phyloP scores from a whole-genome alignment of 1,140 invertebrate genomes.

The Drosophila obscura region DNA sequence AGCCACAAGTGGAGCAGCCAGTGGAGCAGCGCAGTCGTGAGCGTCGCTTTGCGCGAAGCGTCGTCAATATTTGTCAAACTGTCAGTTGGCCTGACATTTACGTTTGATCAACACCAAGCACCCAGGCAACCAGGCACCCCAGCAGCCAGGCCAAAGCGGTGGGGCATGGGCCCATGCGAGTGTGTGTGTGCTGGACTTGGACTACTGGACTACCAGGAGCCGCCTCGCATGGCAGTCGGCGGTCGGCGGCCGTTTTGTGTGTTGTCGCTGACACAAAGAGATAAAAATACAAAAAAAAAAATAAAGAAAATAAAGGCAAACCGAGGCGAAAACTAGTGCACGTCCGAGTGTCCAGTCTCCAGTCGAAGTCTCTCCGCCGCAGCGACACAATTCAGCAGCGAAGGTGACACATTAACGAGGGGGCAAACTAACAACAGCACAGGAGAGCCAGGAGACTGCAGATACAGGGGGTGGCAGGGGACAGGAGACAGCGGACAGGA shows the following conservation, averaged over 20 bases:
- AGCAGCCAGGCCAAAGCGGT: neutral
- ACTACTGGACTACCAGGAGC: constrained; percentile 59
- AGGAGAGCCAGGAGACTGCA: constrained; percentile 24
- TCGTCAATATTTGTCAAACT: constrained; percentile 82
- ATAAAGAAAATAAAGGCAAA: constrained; percentile 31
- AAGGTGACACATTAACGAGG: constrained; percentile 70
- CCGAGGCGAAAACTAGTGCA: constrained; percentile 67
- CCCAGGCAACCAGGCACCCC: constrained; percentile 4
- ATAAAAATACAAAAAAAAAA: constrained; percentile 54
- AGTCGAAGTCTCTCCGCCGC: constrained; percentile 17
- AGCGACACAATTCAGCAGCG: constrained; percentile 50
- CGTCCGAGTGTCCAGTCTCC: constrained; percentile 34
- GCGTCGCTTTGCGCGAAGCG: constrained; percentile 70
- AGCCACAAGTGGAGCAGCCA: constrained; percentile 36
- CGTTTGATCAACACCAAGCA: constrained; percentile 76
- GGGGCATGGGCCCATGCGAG: no score
- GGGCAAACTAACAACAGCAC: constrained; percentile 35
- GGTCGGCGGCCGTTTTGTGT: constrained; percentile 60
- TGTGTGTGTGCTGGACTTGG: constrained; percentile 4
- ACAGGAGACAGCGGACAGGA: constrained; percentile 20
- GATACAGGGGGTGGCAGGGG: constrained; percentile 1
- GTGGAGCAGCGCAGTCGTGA: constrained; percentile 45
- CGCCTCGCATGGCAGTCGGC: constrained; percentile 51
- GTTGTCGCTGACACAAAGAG: constrained; percentile 72
- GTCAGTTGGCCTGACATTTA: constrained; percentile 79